Evolutionary conservation across 2,797 vertebrate genomes (phyloP), one percentile per base, ranked within the genome.

Genomic region (Periophthalmus magnuspinnatus): DNA sequence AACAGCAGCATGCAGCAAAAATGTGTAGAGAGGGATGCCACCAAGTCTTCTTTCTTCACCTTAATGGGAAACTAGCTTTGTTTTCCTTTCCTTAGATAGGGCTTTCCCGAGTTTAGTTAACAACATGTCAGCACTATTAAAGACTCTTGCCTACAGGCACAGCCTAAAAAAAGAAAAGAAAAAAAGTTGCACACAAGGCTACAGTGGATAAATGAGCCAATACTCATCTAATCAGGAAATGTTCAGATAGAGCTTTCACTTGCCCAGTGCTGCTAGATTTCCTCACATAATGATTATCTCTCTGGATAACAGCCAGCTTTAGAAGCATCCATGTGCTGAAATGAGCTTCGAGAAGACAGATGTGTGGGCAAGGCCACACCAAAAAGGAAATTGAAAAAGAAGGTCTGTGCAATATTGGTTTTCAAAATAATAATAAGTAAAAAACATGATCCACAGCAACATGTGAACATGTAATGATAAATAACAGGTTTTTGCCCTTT

Each of bases 171-270:
- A 45, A 14, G 34, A 36, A 36, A 45, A 45, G 28, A 41, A 41
- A 45, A 45, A 45, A 45, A 38, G 74, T 71, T 79, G 45, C 28
- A 6, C 55, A 54, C 63, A 57, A 76, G 67, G 68, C 56, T 69
- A 60, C 72, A 14, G 65, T 50, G 74, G 72, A 70, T 84, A 78
- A 83, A 84, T 79, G 68, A 81, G 63, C 70, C 63, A 77, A 86
- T 69, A 74, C 61, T 68, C 74, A 78, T 87, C 67, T 80, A 81
- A 84, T 87, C 80, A 85, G 79, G 79, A 84, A 88, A 87, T 81
- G 85, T 82, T 70, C 72, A 13, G 81, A 85, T 71, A 34, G 54
- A 80, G 71, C 24, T 58, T 75, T 68, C 8, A 68, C 68, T 76
- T 75, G 60, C 80, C 69, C 28, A 62, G 73, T 34, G 74, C 71